Evolutionary conservation across 2,888 invertebrate species (phyloP).

Genomic region (Ceraclea dissimilis): DNA sequence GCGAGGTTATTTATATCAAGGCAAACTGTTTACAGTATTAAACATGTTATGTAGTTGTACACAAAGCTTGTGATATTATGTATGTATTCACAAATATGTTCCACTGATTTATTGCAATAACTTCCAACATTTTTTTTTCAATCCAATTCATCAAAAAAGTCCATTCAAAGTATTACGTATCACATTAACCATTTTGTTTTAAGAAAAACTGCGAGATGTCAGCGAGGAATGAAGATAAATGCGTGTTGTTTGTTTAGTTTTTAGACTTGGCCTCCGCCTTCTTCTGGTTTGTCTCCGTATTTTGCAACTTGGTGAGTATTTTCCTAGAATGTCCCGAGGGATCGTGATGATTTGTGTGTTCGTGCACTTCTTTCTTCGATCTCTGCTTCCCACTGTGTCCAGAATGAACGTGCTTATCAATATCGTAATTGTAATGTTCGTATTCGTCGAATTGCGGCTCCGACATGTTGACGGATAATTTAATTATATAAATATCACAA

Average conservation of each 20-base stretch:
- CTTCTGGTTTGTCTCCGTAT: conserved; percentile 77
- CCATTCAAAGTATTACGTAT: conserved; percentile 12
- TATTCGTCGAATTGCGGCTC: conserved; percentile 82
- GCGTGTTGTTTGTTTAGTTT: conserved; percentile 22
- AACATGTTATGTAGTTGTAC: neutral
- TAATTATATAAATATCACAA: conserved; percentile 8
- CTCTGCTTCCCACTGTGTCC: conserved; percentile 88
- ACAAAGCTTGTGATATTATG: neutral
- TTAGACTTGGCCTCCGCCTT: conserved; percentile 33
- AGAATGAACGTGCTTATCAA: conserved; percentile 81
- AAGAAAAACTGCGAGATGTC: neutral
- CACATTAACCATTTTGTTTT: conserved; percentile 5
- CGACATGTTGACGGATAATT: conserved; percentile 52
- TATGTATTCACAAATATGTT: conserved; percentile 6
- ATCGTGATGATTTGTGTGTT: conserved; percentile 87
- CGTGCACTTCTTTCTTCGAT: conserved; percentile 78
- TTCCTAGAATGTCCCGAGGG: conserved; percentile 91
- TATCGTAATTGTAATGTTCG: conserved; percentile 91
- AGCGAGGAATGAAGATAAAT: neutral
- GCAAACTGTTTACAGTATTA: neutral
- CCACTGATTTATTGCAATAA: conserved; percentile 20
- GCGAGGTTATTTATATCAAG: neutral
- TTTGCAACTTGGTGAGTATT: conserved; percentile 75
- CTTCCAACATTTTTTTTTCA: conserved; percentile 12
- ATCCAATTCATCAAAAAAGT: conserved; percentile 5